Conservation (phyloP, 2,797 vertebrate genomes). For the Peromyscus eremicus region DNA sequence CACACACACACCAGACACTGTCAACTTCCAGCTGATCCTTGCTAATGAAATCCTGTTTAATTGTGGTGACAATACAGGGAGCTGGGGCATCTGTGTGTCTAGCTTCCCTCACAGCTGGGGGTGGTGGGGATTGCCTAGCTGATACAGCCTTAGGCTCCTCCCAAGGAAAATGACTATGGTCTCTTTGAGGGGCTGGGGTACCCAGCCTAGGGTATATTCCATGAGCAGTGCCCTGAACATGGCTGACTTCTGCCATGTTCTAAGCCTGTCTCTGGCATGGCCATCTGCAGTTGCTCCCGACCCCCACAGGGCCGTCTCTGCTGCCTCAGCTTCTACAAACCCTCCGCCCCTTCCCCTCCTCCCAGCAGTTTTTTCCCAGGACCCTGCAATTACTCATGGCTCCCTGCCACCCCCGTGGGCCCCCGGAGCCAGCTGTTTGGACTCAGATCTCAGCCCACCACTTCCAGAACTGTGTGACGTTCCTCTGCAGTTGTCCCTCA, state of each 20-base stretch:
- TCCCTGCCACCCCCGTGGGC: neutral
- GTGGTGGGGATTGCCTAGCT: neutral
- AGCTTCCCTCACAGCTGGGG: neutral
- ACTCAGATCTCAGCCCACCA: neutral
- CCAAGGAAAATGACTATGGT: neutral
- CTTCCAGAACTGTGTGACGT: neutral
- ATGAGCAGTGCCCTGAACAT: rapidly evolving
- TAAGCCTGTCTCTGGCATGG: neutral
- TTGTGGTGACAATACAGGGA: neutral
- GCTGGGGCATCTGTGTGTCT: neutral
- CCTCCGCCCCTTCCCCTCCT: neutral
- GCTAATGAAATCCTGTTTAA: neutral
- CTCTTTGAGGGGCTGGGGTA: neutral
- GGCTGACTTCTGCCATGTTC: neutral
- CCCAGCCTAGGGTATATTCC: rapidly evolving
- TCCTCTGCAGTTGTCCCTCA: too few species aligned
- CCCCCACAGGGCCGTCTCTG: neutral
- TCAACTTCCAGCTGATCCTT: neutral
- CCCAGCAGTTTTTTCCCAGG: neutral
- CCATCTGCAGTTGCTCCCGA: neutral
- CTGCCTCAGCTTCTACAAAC: neutral
- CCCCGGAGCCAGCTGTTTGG: neutral
- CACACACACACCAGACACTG: neutral
- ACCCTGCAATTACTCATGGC: neutral
- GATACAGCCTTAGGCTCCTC: neutral